Conservation (phyloP, 2,797 vertebrate species). For the Gambelia wislizenii region DNA sequence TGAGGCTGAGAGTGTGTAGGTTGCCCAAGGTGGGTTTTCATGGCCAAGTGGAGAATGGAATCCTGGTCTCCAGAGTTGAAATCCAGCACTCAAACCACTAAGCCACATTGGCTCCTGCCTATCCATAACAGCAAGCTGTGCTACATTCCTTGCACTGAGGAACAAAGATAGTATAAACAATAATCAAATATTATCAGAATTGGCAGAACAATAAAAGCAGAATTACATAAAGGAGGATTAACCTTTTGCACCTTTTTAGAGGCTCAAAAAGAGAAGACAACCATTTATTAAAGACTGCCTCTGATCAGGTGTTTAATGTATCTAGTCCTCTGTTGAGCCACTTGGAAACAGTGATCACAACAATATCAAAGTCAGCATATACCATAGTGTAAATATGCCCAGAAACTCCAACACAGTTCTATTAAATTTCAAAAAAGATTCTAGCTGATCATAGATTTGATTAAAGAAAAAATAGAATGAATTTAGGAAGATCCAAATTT, state of each 20-base stretch:
- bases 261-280: background rate
- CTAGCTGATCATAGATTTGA: background rate
- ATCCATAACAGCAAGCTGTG: background rate
- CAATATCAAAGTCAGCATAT: background rate
- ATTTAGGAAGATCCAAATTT: background rate
- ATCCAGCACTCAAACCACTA: too few relatives aligned
- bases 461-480: background rate
- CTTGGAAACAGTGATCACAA: background rate
- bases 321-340: background rate
- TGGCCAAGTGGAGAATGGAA: too few relatives aligned
- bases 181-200: background rate
- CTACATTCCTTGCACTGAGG: background rate
- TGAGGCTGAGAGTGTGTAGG: too few relatives aligned
- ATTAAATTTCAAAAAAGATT: background rate
- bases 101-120: too few relatives aligned
- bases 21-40: too few relatives aligned
- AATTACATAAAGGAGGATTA: background rate
- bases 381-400: background rate
- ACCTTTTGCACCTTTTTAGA: background rate
- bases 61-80: too few relatives aligned
- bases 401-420: background rate
- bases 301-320: background rate
- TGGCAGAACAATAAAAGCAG: background rate
- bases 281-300: background rate
- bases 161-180: background rate